Percentiles rank a stretch among this genome's conserved stretches.
Evolutionary conservation across 2,888 invertebrate species (phyloP).

Genomic region (Stenichneumon culpator): DNA sequence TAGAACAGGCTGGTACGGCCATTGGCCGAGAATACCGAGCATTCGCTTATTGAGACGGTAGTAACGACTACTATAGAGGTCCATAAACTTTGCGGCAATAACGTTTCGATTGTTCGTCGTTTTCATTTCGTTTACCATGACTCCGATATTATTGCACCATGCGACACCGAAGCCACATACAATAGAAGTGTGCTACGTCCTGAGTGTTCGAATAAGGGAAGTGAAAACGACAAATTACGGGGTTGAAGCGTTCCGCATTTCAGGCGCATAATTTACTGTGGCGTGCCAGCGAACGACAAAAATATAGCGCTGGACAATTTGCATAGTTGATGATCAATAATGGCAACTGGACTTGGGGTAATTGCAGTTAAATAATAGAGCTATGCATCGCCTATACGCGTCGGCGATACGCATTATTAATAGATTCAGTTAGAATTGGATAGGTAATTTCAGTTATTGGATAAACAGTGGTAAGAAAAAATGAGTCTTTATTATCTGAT

Average conservation of each 20-base stretch:
- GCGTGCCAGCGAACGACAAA: background rate
- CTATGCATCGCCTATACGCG: too few species aligned
- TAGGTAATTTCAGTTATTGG: too few species aligned
- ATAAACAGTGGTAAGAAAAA: too few species aligned
- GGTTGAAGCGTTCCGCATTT: background rate
- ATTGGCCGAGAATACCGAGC: background rate
- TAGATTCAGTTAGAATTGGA: too few species aligned
- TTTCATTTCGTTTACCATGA: background rate
- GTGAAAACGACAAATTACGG: background rate
- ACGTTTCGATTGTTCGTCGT: background rate
- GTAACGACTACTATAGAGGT: background rate
- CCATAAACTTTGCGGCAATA: background rate
- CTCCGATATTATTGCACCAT: background rate
- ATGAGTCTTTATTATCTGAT: too few species aligned
- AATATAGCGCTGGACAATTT: background rate
- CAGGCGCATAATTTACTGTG: background rate
- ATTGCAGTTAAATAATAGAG: too few species aligned
- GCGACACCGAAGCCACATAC: background rate
- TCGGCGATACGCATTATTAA: too few species aligned
- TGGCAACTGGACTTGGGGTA: background rate
- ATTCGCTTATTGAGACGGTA: background rate
- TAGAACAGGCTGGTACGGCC: constrained; percentile 8
- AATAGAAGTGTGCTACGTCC: background rate
- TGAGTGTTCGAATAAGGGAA: background rate
- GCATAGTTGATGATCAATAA: background rate